Evolutionary conservation across 37 sponge, comb jelly and placozoan species (phyloP).

Genomic region (Oopsacas minuta): DNA sequence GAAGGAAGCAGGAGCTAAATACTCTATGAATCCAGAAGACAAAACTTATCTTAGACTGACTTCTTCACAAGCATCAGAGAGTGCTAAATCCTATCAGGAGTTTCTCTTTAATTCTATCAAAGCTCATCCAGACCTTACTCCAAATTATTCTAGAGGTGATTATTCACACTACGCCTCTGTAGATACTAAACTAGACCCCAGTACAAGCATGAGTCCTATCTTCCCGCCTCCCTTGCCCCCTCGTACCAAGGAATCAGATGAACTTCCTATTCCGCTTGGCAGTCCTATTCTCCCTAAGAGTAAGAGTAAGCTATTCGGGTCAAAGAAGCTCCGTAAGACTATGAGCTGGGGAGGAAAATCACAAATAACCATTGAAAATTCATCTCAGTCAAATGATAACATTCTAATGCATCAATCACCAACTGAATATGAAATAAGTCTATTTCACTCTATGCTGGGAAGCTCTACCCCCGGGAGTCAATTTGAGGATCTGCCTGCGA

Average conservation of each 20-base stretch:
- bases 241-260: not conserved
- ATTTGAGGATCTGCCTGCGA: not conserved
- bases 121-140: not conserved
- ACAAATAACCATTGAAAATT: not conserved
- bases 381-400: not conserved
- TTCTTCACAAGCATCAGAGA: not conserved
- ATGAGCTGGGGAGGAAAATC: not conserved
- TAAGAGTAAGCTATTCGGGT: not conserved
- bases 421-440: not conserved
- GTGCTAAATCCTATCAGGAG: not conserved
- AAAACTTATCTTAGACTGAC: not conserved
- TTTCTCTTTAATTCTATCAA: not conserved
- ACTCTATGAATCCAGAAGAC: not conserved
- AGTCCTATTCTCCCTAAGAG: not conserved
- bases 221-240: not conserved
- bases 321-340: not conserved
- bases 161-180: conserved; percentile 7
- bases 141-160: not conserved
- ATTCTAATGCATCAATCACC: not conserved
- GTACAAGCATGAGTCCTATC: not conserved
- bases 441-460: not conserved
- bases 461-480: not conserved
- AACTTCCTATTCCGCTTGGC: not conserved
- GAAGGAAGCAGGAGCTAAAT: not conserved
- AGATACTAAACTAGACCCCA: not conserved